Percentiles rank a stretch among this genome's conserved stretches.
Conservation (phyloP, 2,888 invertebrate species). For the Xylophagus ater region DNA sequence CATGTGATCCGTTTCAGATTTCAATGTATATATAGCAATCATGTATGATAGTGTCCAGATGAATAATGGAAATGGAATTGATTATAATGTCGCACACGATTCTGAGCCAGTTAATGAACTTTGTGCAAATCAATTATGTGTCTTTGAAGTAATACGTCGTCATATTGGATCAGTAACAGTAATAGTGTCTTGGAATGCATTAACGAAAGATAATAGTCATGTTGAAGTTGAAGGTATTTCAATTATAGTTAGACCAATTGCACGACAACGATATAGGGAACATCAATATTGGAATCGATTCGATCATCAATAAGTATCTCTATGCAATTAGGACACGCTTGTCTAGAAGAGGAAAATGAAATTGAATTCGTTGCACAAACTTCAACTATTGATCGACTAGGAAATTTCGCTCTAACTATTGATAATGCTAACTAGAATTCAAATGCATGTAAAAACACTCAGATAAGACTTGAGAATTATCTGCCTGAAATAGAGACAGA, state of each 20-base stretch:
- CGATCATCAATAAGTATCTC: constrained; percentile 89
- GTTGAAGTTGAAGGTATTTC: constrained; percentile 74
- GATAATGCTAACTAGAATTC: constrained; percentile 78
- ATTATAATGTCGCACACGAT: too few relatives aligned
- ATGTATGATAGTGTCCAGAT: too few relatives aligned
- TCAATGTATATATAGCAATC: too few relatives aligned
- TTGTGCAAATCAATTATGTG: constrained; percentile 75
- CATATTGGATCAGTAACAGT: constrained; percentile 72
- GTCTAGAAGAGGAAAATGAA: constrained; percentile 54
- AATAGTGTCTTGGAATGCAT: constrained; percentile 76
- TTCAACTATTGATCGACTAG: constrained; percentile 67
- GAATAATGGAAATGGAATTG: too few relatives aligned
- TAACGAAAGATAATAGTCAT: constrained; percentile 71
- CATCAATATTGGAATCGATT: constrained; percentile 91
- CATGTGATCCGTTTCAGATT: too few relatives aligned
- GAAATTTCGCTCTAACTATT: constrained; percentile 84
- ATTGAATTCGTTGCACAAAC: constrained; percentile 26
- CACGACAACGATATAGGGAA: constrained; percentile 58
- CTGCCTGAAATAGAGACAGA: constrained; percentile 60
- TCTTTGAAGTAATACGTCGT: constrained; percentile 83
- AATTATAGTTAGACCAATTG: constrained; percentile 77
- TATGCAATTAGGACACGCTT: constrained; percentile 86
- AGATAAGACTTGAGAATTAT: constrained; percentile 75
- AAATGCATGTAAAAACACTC: constrained; percentile 70
- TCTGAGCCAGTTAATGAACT: constrained; percentile 84